Conservation (phyloP, 2,113 vertebrate genomes). For the Numenius arquata region DNA sequence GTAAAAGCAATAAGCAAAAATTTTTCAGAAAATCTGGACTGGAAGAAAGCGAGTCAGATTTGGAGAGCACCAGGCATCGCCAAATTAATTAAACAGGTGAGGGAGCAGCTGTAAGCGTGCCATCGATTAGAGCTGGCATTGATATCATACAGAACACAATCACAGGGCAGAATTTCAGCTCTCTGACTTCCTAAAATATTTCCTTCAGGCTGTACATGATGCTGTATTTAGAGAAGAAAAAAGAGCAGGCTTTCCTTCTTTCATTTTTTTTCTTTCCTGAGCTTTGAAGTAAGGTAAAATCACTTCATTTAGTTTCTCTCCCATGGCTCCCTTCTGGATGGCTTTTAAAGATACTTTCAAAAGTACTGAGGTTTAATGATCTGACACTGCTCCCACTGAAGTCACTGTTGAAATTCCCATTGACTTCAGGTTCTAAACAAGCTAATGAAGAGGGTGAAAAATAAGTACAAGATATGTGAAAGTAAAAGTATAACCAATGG, state of each 20-base stretch:
- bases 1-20: not conserved
- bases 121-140: not conserved
- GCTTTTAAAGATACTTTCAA: not conserved
- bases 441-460: conserved; percentile 11
- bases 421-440: conserved; percentile 26
- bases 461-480: not conserved
- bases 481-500: not conserved
- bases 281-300: conserved; percentile 6
- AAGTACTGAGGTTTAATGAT: conserved; percentile 14
- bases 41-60: not conserved
- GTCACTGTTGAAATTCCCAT: not conserved
- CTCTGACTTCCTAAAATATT: not conserved
- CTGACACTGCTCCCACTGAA: not conserved
- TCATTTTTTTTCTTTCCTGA: not conserved
- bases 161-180: not conserved
- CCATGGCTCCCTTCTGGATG: not conserved
- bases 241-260: not conserved
- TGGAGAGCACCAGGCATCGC: not conserved
- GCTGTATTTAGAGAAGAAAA: conserved; percentile 3
- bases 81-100: not conserved
- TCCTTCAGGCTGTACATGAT: conserved; percentile 15
- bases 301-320: not conserved
- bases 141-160: not conserved
- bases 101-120: not conserved
- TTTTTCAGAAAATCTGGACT: not conserved